Percentiles rank a stretch among this genome's conserved stretches.
Conservation (phyloP, 2,113 vertebrate genomes). For the Nanorana parkeri region DNA sequence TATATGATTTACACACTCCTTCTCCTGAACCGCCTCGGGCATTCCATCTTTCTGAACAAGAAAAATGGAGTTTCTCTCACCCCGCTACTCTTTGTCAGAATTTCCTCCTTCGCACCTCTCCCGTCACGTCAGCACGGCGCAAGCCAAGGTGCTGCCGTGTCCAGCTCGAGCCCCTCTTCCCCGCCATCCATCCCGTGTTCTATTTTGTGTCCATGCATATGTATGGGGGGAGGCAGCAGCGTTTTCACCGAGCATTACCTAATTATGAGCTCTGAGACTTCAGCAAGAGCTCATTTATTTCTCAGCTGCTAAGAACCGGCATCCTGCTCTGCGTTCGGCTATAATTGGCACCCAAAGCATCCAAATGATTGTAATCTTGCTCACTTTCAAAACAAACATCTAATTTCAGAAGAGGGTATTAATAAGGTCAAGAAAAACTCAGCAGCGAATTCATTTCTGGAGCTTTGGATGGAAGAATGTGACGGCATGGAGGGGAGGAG, state of each 20-base stretch:
- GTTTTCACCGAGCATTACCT: constrained; percentile 17
- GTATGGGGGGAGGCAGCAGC: constrained; percentile 1
- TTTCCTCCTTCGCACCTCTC: neutral
- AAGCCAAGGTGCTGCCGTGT: neutral
- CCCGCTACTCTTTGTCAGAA: no score
- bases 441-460: neutral
- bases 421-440: constrained; percentile 25
- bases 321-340: neutral
- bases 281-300: constrained; percentile 22
- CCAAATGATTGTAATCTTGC: constrained; percentile 10
- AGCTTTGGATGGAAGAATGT: neutral
- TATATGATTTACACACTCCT: no score
- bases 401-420: constrained; percentile 37
- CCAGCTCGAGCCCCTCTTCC: neutral
- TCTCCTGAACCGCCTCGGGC: no score
- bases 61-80: neutral
- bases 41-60: no score
- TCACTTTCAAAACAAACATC: constrained; percentile 36
- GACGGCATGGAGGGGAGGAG: neutral
- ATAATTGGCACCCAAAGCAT: constrained; percentile 5
- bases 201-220: constrained; percentile 27
- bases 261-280: constrained; percentile 52
- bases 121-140: neutral
- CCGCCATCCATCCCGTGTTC: neutral
- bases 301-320: neutral